Base-by-base conservation (phyloP, 2,888 invertebrate species). In the Lithosia quadra region DNA sequence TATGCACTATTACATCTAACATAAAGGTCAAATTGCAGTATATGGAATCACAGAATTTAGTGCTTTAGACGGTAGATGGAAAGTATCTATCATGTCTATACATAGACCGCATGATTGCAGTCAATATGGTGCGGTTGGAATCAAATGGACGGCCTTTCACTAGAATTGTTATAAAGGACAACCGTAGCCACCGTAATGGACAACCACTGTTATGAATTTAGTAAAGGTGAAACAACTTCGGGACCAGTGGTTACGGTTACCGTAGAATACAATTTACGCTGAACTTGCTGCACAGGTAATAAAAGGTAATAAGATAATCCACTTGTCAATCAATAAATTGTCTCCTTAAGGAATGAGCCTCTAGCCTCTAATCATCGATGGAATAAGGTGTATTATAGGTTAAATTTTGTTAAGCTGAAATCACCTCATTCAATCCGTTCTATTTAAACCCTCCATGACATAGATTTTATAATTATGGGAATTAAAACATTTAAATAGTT, bases 21-120 rank as follows among this genome's bases (percentile, higher is more conserved):
- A 61, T 43, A 24, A n/a, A 62, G n/a, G 61, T 62, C 43, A n/a
- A 24, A 28, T 43, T 24, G 28, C 22, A 22, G 18, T 61, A 18
- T 28, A 59, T 33, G 33, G 22, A 49, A 61, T 28, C 15, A 65
- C 55, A 22, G 15, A 43, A 2, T 22, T 62, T 43, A 15, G 36
- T 24, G 22, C n/a, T 24, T n/a, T n/a, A 15, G 18, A 43, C 18
- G 10, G n/a, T 28, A 36, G n/a, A 18, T 24, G 24, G 11, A 9
- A n/a, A 21, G 59, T 43, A 55, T 55, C 22, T 55, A 55, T 55
- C 21, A 55, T 8, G 43, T 43, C 28, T 24, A 10, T 43, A 61
- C 24, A 28, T 18, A 1, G 18, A 24, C 9, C 18, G 10, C 22
- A 18, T 43, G 61, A 43, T 43, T 43, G 8, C 11, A 21, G 34